Conservation (phyloP, 1,140 invertebrate species). For the Drosophila triauraria region DNA sequence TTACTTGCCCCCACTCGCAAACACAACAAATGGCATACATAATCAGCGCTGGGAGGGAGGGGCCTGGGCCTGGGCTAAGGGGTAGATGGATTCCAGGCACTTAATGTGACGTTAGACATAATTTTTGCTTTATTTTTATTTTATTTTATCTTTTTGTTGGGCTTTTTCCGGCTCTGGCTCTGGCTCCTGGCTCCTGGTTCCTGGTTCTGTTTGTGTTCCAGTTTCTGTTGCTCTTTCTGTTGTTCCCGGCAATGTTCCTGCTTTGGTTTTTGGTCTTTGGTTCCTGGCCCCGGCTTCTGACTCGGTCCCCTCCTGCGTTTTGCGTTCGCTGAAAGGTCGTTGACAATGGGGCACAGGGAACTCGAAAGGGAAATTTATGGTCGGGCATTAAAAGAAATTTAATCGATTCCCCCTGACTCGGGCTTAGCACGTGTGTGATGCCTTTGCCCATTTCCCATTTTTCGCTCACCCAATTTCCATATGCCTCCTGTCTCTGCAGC, state of each 20-base stretch:
- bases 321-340: constrained; percentile 68
- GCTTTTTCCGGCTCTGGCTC: constrained; percentile 4
- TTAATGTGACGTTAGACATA: constrained; percentile 74
- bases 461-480: constrained; percentile 38
- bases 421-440: constrained; percentile 64
- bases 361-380: constrained; percentile 70
- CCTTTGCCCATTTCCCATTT: constrained; percentile 30
- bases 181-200: neutral
- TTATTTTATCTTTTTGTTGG: constrained; percentile 16
- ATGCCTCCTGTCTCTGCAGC: constrained; percentile 28
- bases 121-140: constrained; percentile 54
- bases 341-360: constrained; percentile 59
- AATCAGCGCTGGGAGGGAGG: constrained; percentile 16
- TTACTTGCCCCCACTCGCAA: constrained; percentile 3
- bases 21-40: constrained; percentile 51
- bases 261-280: constrained; percentile 8
- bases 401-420: constrained; percentile 65
- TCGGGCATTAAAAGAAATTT: constrained; percentile 74
- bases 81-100: constrained; percentile 52
- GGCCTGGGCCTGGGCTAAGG: neutral
- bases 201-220: constrained; percentile 36
- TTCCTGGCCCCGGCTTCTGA: constrained; percentile 2
- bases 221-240: constrained; percentile 40
- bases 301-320: neutral
- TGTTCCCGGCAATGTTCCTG: neutral